Conservation (phyloP, 2,113 vertebrate genomes). For the Scatophagus argus region DNA sequence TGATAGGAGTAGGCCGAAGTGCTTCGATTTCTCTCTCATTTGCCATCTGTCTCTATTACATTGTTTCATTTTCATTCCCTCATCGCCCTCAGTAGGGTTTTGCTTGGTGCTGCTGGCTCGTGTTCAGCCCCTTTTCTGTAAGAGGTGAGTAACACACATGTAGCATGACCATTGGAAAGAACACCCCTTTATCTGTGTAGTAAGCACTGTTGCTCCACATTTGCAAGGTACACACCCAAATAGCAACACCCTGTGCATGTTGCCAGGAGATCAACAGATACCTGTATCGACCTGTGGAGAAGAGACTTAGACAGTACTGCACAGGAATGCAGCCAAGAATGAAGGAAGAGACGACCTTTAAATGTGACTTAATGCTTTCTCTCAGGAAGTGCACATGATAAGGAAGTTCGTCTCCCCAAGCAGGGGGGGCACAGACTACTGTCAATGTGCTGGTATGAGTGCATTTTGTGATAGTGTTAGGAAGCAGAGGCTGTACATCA, state of each 20-base stretch:
- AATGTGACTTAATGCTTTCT: constrained; percentile 24
- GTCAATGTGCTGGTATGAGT: constrained; percentile 4
- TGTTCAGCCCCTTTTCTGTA: background rate
- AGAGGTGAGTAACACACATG: too few relatives aligned
- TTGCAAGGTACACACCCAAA: constrained; percentile 48
- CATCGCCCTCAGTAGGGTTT: background rate
- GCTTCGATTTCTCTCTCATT: constrained; percentile 45
- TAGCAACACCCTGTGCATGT: constrained; percentile 18
- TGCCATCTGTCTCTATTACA: constrained; percentile 45
- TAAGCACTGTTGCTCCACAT: constrained; percentile 2
- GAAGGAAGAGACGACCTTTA: background rate
- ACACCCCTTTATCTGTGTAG: constrained; percentile 4
- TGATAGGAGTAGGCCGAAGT: constrained; percentile 61
- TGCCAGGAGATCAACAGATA: constrained; percentile 43
- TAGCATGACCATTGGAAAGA: constrained; percentile 1
- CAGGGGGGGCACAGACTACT: constrained; percentile 23
- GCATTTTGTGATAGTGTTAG: constrained; percentile 16
- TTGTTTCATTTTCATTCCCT: constrained; percentile 39
- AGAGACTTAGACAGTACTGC: constrained; percentile 36
- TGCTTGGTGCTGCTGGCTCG: background rate
- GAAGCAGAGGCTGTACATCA: constrained; percentile 17
- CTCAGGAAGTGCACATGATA: constrained; percentile 28
- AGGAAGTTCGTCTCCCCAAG: constrained; percentile 37
- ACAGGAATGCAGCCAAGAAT: constrained; percentile 60
- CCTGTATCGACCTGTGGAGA: constrained; percentile 63